phyloP scores from a whole-genome alignment of 2,113 vertebrate genomes.

The Reinhardtius hippoglossoides region DNA sequence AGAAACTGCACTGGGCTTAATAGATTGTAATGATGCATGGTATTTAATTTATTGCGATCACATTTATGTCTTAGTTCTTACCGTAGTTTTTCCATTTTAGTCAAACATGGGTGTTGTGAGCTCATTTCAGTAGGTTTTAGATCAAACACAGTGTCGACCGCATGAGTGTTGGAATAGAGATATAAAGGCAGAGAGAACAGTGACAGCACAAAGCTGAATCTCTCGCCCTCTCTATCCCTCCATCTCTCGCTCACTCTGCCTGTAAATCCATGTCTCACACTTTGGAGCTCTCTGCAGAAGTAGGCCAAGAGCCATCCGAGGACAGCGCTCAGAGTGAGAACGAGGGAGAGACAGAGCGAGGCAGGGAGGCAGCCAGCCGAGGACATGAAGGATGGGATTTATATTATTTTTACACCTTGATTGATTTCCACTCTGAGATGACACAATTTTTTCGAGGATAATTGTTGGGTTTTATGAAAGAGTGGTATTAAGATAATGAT shows the following conservation, averaged over 20 bases:
- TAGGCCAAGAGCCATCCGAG: slow-evolving; percentile 83
- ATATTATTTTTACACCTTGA: background rate
- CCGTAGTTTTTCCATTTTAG: background rate
- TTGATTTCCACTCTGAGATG: background rate
- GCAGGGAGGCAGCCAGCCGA: slow-evolving; percentile 5
- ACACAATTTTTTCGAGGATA: background rate
- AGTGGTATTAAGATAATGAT: background rate
- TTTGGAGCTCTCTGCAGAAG: slow-evolving; percentile 72
- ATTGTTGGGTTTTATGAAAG: background rate
- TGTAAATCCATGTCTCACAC: slow-evolving; percentile 68
- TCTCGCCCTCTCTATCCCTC: slow-evolving; percentile 31
- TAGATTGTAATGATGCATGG: too few relatives aligned
- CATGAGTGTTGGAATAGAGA: slow-evolving; percentile 4
- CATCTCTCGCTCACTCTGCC: slow-evolving; percentile 42
- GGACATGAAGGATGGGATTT: background rate
- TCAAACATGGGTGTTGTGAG: background rate
- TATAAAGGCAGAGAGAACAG: background rate
- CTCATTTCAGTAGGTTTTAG: background rate
- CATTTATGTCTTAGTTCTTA: too few relatives aligned
- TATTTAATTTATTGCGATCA: background rate
- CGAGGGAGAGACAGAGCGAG: slow-evolving; percentile 12
- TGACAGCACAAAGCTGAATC: slow-evolving; percentile 11
- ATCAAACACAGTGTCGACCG: background rate
- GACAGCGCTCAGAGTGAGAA: slow-evolving; percentile 59
- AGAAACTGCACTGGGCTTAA: background rate